phyloP scores from a whole-genome alignment of 2,888 invertebrate species.

The Notocelia uddmanniana region DNA sequence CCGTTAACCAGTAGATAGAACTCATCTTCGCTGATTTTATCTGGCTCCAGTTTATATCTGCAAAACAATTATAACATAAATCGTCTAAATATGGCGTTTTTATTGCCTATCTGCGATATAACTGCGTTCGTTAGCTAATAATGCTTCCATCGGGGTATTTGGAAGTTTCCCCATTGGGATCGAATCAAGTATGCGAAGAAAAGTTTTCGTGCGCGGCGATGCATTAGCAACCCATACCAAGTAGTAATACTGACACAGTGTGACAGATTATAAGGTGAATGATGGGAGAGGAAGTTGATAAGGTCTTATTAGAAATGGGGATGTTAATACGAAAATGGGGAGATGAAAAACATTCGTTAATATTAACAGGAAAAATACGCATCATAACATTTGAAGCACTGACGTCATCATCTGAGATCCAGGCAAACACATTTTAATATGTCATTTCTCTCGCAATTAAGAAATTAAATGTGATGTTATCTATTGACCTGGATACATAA shows the following conservation, averaged over 20 bases:
- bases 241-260: neutral
- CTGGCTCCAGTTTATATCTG: slow-evolving; percentile 85
- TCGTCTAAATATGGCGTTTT: slow-evolving; percentile 29
- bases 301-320: neutral
- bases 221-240: slow-evolving; percentile 8
- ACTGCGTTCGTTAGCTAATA: slow-evolving; percentile 26
- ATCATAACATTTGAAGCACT: neutral
- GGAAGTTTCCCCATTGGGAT: slow-evolving; percentile 17
- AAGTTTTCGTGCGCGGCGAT: neutral
- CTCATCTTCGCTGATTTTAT: slow-evolving; percentile 77
- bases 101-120: slow-evolving; percentile 29
- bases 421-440: neutral
- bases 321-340: neutral
- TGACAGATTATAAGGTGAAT: slow-evolving; percentile 2
- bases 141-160: slow-evolving; percentile 16
- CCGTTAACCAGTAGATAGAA: slow-evolving; percentile 87
- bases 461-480: neutral
- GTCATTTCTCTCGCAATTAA: neutral
- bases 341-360: neutral
- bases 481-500: too few species aligned
- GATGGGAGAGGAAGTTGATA: neutral
- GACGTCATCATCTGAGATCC: neutral
- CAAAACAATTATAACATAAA: slow-evolving; percentile 50
- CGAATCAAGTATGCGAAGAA: slow-evolving; percentile 24
- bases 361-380: neutral